A percentile compares a stretch with the other conserved stretches of the same genome.
Conservation (phyloP, 2,888 invertebrate genomes). For the Limnephilus lunatus region DNA sequence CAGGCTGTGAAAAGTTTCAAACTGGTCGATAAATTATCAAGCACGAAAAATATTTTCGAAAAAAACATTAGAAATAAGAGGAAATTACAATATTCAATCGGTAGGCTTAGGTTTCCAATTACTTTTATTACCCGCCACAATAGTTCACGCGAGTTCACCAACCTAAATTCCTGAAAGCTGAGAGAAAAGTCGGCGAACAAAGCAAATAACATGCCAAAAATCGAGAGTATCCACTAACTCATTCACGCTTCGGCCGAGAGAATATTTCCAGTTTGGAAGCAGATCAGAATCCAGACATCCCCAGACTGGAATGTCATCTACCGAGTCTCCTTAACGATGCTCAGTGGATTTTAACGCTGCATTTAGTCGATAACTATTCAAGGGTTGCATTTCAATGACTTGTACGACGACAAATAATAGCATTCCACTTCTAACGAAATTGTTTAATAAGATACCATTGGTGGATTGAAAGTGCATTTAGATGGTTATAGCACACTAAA, state of each 20-base stretch:
- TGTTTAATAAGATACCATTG: not conserved
- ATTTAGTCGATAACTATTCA: not conserved
- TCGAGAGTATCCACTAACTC: conserved; percentile 49
- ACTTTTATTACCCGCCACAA: not conserved
- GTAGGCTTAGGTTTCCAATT: not conserved
- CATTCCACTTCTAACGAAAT: not conserved
- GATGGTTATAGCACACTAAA: not conserved
- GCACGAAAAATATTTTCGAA: no score
- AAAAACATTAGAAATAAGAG: not conserved
- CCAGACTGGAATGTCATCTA: conserved; percentile 40
- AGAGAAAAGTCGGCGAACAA: not conserved
- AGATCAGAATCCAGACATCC: conserved; percentile 51
- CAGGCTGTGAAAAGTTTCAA: not conserved
- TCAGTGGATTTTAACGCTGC: conserved; percentile 21
- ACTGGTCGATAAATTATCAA: not conserved
- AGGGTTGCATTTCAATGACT: conserved; percentile 6
- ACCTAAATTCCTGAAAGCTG: not conserved
- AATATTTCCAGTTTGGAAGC: conserved; percentile 47
- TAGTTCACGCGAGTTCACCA: not conserved
- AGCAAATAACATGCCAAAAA: conserved; percentile 50
- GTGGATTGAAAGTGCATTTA: not conserved
- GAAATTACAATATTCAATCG: not conserved
- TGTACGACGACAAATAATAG: conserved; percentile 16
- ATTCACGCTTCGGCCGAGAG: conserved; percentile 49
- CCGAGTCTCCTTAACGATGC: not conserved